Base-by-base conservation (phyloP, 2,888 invertebrate genomes). In the Agapetus fuscipes region DNA sequence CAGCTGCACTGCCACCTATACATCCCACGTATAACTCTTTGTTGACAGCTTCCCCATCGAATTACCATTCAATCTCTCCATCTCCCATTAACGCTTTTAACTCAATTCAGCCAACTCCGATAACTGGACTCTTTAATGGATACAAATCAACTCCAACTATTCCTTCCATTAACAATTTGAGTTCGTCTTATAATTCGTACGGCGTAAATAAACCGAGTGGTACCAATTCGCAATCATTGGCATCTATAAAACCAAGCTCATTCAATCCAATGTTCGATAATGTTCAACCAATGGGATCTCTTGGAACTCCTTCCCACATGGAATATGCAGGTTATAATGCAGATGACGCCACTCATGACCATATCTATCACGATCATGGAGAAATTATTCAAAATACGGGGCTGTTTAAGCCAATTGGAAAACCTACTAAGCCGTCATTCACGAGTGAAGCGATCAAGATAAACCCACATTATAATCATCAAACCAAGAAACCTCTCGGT, bases 331-430 rank as follows among this genome's bases (percentile, higher is more conserved):
- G 61, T 13, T 69, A 68, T 43, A 65, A 64, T 48, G 66, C 67
- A 3, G 59, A 61, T 16, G 69, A 69, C 39, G 68, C 66, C n/a
- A 68, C 69, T 3, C 68, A 70, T 52, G 69, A 69, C 46, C 70
- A 70, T 45, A 58, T 66, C 39, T 65, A 66, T 50, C 69, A 70
- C 46, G 69, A 70, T 47, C 70, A 70, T 35, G 70, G 69, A 10
- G 69, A 69, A 54, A 56, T 68, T 31, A 58, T 67, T 13, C 43
- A 61, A 2, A 57, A 59, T 44, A 44, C 60, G 7, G 64, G 66
- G 46, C 52, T 67, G 31, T 24, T 28, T 6, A 39, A 56, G 56
- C 9, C 64, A 60, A 40, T 61, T 62, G 6, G 57, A 17, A 52
- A 52, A 15, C 62, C 64, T 26, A 63, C 67, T 1, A 62, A 60